A percentile compares a stretch with the other conserved stretches of the same genome.
phyloP scores from a whole-genome alignment of 2,888 invertebrate genomes.

The Cantharis flavilabris region DNA sequence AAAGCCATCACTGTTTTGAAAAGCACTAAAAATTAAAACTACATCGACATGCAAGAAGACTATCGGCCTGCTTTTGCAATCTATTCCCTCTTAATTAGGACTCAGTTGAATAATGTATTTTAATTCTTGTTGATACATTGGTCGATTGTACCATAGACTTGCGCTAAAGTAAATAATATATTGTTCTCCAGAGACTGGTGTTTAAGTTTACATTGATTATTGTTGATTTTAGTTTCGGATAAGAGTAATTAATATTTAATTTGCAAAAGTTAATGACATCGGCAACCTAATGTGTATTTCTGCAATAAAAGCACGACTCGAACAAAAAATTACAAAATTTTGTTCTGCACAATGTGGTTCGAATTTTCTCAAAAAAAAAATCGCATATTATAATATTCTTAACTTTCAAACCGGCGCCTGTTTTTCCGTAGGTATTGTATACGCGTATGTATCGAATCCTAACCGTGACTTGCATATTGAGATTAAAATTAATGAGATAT shows the following conservation, averaged over 20 bases:
- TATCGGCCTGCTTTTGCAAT: background rate
- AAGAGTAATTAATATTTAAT: background rate
- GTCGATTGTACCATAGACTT: background rate
- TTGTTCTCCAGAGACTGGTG: background rate
- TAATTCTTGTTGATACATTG: background rate
- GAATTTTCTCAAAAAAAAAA: background rate
- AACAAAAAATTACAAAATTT: background rate
- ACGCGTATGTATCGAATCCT: background rate
- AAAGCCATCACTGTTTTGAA: conserved; percentile 34
- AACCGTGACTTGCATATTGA: background rate
- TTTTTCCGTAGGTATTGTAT: background rate
- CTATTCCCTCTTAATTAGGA: background rate
- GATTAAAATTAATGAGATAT: background rate
- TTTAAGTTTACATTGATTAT: background rate
- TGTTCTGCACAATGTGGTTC: background rate
- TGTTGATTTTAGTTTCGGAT: background rate
- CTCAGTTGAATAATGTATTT: background rate
- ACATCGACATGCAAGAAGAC: background rate
- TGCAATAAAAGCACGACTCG: background rate
- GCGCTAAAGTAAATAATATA: background rate
- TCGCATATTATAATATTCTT: background rate
- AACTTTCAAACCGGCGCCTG: background rate
- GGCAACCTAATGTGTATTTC: background rate
- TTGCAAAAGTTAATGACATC: background rate
- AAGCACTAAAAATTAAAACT: background rate